These are phyloP conservation scores for Oreochromis grahami DNA, from an alignment of 2,797 vertebrate species.

Conservation along the genomic window DNA sequence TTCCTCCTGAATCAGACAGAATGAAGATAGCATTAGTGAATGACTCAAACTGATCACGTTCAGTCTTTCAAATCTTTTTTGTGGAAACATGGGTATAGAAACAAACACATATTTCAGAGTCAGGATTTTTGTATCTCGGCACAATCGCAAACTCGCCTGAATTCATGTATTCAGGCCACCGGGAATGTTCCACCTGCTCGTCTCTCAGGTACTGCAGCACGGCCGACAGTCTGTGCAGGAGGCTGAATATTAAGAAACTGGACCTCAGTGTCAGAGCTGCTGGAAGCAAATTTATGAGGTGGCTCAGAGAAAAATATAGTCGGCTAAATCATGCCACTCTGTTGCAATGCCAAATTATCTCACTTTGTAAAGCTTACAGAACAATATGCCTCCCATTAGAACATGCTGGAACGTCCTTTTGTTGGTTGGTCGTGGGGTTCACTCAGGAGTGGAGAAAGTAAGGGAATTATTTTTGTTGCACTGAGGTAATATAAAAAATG, in stretches of 20 bases:
- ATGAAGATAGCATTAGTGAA: neutral
- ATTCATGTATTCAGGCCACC: neutral
- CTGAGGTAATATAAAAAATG: neutral
- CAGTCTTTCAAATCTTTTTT: neutral
- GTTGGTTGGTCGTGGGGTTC: neutral
- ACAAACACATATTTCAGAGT: neutral
- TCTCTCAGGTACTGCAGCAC: conserved; percentile 22
- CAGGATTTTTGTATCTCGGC: neutral
- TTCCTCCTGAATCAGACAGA: neutral
- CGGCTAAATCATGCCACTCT: conserved; percentile 65
- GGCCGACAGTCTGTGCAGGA: neutral
- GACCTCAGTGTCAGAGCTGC: conserved; percentile 49
- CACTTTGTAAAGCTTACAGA: conserved; percentile 59
- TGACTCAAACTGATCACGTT: neutral
- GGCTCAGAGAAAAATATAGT: conserved; percentile 67
- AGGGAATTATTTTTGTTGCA: neutral
- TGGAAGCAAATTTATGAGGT: conserved; percentile 69
- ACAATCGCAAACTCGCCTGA: neutral
- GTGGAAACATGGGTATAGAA: neutral
- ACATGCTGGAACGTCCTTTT: conserved; percentile 30
- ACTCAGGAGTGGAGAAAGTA: neutral
- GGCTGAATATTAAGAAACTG: conserved; percentile 51
- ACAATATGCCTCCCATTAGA: conserved; percentile 61
- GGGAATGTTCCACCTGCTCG: conserved; percentile 16
- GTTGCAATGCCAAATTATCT: conserved; percentile 71